These are phyloP conservation scores for Phaenicophaeus curvirostris DNA, from an alignment of 2,797 vertebrate species.

Conservation along the genomic window DNA sequence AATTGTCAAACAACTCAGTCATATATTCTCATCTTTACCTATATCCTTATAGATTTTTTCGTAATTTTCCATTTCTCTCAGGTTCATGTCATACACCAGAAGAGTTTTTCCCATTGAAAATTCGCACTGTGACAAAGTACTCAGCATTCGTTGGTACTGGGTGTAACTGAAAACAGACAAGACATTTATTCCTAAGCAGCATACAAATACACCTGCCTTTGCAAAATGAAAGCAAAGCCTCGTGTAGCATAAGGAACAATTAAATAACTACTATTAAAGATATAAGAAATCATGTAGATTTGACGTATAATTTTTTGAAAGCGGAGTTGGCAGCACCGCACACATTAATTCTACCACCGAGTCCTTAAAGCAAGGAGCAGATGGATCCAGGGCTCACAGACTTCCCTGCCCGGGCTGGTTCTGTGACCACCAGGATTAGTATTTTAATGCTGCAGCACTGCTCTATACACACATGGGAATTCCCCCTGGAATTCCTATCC, in stretches of 20 bases:
- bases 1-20: not conserved
- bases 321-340: not conserved
- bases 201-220: not conserved
- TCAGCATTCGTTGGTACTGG: constrained; percentile 96
- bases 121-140: constrained; percentile 93
- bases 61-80: constrained; percentile 98
- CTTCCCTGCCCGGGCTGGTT: not conserved
- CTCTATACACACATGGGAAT: not conserved
- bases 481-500: not conserved
- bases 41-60: constrained; percentile 95
- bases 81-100: constrained; percentile 98
- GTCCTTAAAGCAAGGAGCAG: not conserved
- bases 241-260: not conserved
- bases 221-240: not conserved
- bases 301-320: not conserved
- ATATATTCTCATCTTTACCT: constrained; percentile 77
- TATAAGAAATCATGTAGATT: not conserved
- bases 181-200: not conserved
- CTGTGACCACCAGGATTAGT: not conserved
- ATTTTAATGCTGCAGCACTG: not conserved
- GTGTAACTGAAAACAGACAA: constrained; percentile 82
- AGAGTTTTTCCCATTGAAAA: constrained; percentile 98
- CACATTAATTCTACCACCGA: not conserved
- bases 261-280: not conserved
- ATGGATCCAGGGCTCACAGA: not conserved